Percentiles rank a stretch among this genome's conserved stretches.
phyloP scores from a whole-genome alignment of 2,888 invertebrate genomes.

The Andrena minutula region DNA sequence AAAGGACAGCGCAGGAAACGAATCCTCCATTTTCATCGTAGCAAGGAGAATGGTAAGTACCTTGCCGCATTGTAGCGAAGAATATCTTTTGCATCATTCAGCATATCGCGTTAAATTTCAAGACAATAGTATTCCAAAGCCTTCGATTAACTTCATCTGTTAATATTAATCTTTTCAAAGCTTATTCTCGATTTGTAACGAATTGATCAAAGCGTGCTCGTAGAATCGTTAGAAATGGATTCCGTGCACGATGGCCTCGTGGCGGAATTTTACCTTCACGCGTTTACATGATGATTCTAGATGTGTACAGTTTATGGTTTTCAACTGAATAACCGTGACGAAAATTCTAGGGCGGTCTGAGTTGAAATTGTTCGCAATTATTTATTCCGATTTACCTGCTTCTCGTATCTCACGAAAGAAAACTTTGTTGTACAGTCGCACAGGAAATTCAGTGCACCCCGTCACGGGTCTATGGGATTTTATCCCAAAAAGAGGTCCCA shows the following conservation, averaged over 20 bases:
- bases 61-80: constrained; percentile 44
- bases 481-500: constrained; percentile 99
- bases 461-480: constrained; percentile 99
- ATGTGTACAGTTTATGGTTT: constrained; percentile 88
- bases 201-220: not conserved
- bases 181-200: not conserved
- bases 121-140: not conserved
- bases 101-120: not conserved
- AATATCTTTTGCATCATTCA: not conserved
- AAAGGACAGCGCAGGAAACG: constrained; percentile 4
- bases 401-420: not conserved
- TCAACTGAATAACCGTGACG: constrained; percentile 89
- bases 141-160: not conserved
- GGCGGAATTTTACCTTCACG: not conserved
- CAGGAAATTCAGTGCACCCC: constrained; percentile 99
- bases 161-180: not conserved
- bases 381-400: constrained; percentile 13
- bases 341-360: constrained; percentile 93
- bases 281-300: constrained; percentile 88
- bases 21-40: constrained; percentile 78
- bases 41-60: constrained; percentile 75
- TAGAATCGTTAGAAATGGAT: not conserved
- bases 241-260: not conserved
- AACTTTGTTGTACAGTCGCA: constrained; percentile 91
- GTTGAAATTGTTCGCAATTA: not conserved